Conservation (phyloP, 2,113 vertebrate genomes). For the Capricornis sumatraensis region DNA sequence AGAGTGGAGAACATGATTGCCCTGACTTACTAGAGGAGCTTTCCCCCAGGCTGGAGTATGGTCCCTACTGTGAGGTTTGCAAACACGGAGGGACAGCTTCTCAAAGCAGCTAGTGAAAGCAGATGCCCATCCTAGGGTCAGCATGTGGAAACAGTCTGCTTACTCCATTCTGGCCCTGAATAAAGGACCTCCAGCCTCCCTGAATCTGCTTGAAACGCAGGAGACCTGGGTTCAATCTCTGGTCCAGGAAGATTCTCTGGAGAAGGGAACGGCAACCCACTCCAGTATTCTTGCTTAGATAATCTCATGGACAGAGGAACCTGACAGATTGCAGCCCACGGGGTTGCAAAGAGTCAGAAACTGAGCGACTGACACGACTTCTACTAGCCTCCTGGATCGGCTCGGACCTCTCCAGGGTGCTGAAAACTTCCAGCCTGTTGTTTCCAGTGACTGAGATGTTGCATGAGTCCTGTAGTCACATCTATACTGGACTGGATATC, state of each 20-base stretch:
- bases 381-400: neutral
- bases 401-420: neutral
- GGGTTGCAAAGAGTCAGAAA: neutral
- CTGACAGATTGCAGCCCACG: neutral
- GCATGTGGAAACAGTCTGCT: neutral
- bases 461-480: neutral
- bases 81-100: neutral
- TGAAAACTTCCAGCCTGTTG: neutral
- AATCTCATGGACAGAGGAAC: neutral
- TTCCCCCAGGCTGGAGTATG: neutral
- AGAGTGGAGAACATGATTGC: rapidly evolving
- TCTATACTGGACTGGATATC: neutral
- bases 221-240: neutral
- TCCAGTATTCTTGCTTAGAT: neutral
- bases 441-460: neutral
- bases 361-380: rapidly evolving
- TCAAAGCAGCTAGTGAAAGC: neutral
- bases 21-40: rapidly evolving
- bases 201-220: neutral
- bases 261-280: neutral
- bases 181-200: neutral
- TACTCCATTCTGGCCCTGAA: neutral
- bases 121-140: neutral
- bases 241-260: neutral
- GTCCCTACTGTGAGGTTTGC: neutral